Percentiles rank a stretch among this genome's conserved stretches.
Conservation (phyloP, 2,113 vertebrate genomes). For the Geococcyx californianus region DNA sequence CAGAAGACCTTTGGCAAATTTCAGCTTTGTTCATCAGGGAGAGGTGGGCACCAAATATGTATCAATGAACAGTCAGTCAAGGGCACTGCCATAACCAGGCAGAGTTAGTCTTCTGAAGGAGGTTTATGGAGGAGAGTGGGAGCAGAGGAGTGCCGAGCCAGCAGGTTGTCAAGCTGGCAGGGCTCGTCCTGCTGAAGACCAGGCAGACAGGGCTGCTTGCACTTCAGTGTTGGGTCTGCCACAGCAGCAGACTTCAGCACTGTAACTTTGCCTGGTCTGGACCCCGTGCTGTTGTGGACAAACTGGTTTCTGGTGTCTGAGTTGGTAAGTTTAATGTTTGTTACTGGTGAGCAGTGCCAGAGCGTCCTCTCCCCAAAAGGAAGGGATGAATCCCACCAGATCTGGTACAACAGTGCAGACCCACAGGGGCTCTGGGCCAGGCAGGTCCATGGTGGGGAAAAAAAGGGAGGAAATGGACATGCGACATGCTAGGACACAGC, state of each 20-base stretch:
- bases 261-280: not conserved
- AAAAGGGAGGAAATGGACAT: not conserved
- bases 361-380: not conserved
- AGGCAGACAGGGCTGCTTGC: not conserved
- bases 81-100: not conserved
- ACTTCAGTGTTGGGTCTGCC: not conserved
- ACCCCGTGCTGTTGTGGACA: not conserved
- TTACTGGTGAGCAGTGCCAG: not conserved
- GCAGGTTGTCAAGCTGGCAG: not conserved
- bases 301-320: not conserved
- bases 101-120: not conserved
- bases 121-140: not conserved
- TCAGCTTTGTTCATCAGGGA: not conserved
- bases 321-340: accelerated
- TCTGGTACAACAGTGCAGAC: not conserved
- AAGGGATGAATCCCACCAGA: not conserved
- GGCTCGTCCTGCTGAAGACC: not conserved
- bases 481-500: not conserved
- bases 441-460: accelerated
- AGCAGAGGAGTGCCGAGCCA: not conserved
- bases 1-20: not conserved
- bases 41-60: not conserved
- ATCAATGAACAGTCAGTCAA: not conserved
- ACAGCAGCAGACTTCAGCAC: not conserved
- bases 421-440: not conserved